Evolutionary conservation across 2,888 invertebrate genomes (phyloP), one percentile per base, ranked within the genome.

Genomic region (Heteromyza rotundicornis): DNA sequence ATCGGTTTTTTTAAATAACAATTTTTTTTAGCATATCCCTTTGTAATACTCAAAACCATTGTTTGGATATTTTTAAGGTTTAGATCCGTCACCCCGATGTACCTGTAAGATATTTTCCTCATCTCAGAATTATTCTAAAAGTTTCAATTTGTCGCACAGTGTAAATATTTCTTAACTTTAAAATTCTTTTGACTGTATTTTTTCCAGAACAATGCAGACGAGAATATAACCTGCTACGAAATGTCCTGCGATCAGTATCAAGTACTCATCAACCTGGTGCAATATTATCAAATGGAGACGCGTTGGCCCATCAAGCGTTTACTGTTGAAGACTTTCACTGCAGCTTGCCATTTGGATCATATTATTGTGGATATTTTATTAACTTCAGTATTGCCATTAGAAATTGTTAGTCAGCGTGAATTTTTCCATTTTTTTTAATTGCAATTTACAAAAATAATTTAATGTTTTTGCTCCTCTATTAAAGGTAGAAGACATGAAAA

Each of bases 271-370:
- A 91, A 92, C 60, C 85, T 98, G 62, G 92, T 95, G 59, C 92
- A 94, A 76, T 97, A 95, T 85, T 97, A 96, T 83, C 97, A 97
- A 85, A 96, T 96, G 96, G 97, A 96, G 83, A 89, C 92, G 1
- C 85, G 94, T 66, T 94, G 94, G 94, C 90, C 91, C 0, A 89
- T 95, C 63, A 87, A 95, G 66, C 90, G 92, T 76, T 85, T 93
- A 10, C 84, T 96, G 47, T 84, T 96, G 60, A 88, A 95, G 85
- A 91, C 93, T 7, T 95, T 96, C 81, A 92, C 92, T 19, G 91
- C 92, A 27, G 90, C 96, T 87, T 95, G 95, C 77, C 90, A 91
- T 27, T 84, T 96, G 64, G 94, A 95, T 81, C 87, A 89, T 61
- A 89, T 90, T 2, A 91, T 94, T 49, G 87, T 95, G 35, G 90